Evolutionary conservation across 1,140 invertebrate genomes (phyloP).

Genomic region (Patella vulgata): DNA sequence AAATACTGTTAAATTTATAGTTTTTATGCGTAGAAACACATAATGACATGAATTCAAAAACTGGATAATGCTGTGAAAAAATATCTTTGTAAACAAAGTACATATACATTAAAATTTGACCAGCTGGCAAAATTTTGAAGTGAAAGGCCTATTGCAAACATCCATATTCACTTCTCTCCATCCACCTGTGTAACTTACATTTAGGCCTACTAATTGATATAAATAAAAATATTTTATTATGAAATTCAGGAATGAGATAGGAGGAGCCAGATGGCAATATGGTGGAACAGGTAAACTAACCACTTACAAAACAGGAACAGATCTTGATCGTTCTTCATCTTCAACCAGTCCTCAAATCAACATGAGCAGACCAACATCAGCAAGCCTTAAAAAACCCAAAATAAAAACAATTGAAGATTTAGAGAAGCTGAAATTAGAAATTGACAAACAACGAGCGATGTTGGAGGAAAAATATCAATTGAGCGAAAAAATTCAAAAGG

Average conservation of each 20-base stretch:
- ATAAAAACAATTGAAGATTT: conserved; percentile 8
- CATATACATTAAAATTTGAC: too few species aligned
- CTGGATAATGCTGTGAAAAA: too few species aligned
- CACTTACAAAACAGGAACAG: conserved; percentile 41
- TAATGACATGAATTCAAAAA: too few species aligned
- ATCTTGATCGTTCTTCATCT: conserved; percentile 71
- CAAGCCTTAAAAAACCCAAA: not conserved
- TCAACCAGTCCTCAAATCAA: conserved; percentile 1
- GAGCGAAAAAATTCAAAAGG: not conserved
- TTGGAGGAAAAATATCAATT: not conserved
- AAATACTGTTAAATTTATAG: too few species aligned
- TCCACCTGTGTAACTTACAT: too few species aligned
- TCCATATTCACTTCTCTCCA: too few species aligned
- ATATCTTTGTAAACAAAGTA: too few species aligned
- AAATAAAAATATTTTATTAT: too few species aligned
- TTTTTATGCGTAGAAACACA: too few species aligned
- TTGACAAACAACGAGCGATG: not conserved
- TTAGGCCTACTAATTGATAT: too few species aligned
- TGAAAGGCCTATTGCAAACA: too few species aligned
- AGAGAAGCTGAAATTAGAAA: conserved; percentile 12
- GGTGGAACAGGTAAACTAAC: conserved; percentile 48
- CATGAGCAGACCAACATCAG: not conserved
- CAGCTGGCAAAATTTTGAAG: too few species aligned
- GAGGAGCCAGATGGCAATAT: conserved; percentile 52
- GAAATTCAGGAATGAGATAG: conserved; percentile 53